Evolutionary conservation across 2,888 invertebrate genomes (phyloP), one percentile per base, ranked within the genome.

Genomic region (Pristionchus maxplancki): DNA sequence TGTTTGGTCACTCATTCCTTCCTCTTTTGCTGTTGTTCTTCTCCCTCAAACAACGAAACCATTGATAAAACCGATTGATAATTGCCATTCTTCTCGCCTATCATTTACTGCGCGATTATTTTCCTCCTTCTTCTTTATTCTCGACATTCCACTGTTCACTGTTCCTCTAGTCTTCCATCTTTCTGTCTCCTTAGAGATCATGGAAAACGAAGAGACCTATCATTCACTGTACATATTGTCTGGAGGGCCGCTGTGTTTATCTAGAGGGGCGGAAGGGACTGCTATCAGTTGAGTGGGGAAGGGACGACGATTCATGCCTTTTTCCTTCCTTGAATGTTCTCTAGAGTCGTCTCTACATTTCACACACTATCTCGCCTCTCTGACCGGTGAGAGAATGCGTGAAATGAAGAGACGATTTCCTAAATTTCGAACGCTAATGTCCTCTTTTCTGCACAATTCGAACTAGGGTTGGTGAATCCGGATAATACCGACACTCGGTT

Each of bases 241-340:
- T 78, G 34, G 78, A 44, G 78, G 78, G n/a, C 24, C n/a, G 40
- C 71, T 74, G 31, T 64, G 74, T 78, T 78, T 78, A 48, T 48
- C 44, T 78, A 78, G 28, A 28, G 58, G 58, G 58, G 58, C n/a
- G 58, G 58, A 58, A 58, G 78, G 44, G 78, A 28, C 44, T 28
- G 78, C 28, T 78, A 78, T 78, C 78, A 78, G 44, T 78, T 6
- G 40, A 34, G 44, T 8, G 44, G 44, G 20, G 37, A 9, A 15
- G 24, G 20, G 37, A 24, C 5, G 71, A 40, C 17, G 71, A 71
- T 20, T 71, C 71, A 40, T 34, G 17, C 34, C 31, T 31, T 31
- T 64, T 64, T n/a, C n/a, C n/a, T n/a, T n/a, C n/a, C n/a, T n/a
- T 64, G 34, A 20, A n/a, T 44, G 48, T n/a, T 48, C 44, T 24